These are phyloP conservation scores for Procambarus clarkii DNA, from an alignment of 1,140 invertebrate genomes.

Conservation along the genomic window DNA sequence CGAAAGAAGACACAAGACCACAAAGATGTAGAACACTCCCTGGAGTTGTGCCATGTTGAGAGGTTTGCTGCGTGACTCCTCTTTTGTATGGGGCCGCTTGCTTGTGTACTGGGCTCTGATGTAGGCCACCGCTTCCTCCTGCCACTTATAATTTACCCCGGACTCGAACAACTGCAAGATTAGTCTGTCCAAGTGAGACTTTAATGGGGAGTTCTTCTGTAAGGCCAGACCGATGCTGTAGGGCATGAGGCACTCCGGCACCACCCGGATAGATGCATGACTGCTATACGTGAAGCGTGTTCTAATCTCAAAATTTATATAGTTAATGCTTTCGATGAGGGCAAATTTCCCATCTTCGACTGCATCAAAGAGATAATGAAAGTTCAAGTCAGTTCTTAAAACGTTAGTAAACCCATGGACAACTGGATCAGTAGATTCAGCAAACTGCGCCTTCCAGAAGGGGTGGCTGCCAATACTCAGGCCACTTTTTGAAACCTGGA, in stretches of 20 bases:
- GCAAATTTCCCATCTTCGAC: constrained; percentile 62
- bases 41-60: constrained; percentile 30
- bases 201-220: constrained; percentile 71
- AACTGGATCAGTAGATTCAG: constrained; percentile 57
- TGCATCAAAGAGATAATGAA: constrained; percentile 43
- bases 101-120: constrained; percentile 35
- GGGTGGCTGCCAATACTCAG: constrained; percentile 58
- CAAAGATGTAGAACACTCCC: constrained; percentile 19
- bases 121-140: constrained; percentile 51
- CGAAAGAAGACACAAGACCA: not conserved
- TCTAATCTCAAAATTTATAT: constrained; percentile 48
- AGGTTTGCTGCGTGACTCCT: not conserved
- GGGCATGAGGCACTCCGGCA: constrained; percentile 63
- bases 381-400: constrained; percentile 59
- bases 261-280: constrained; percentile 52
- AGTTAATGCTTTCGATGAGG: constrained; percentile 65
- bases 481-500: constrained; percentile 49
- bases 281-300: constrained; percentile 57
- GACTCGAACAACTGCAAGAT: constrained; percentile 69
- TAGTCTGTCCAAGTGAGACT: constrained; percentile 36
- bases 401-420: constrained; percentile 46
- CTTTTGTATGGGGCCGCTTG: not conserved
- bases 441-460: constrained; percentile 66
- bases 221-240: constrained; percentile 70
- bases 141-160: constrained; percentile 58